These are phyloP conservation scores for Sylvia borin DNA, from an alignment of 2,797 vertebrate species.

Conservation along the genomic window DNA sequence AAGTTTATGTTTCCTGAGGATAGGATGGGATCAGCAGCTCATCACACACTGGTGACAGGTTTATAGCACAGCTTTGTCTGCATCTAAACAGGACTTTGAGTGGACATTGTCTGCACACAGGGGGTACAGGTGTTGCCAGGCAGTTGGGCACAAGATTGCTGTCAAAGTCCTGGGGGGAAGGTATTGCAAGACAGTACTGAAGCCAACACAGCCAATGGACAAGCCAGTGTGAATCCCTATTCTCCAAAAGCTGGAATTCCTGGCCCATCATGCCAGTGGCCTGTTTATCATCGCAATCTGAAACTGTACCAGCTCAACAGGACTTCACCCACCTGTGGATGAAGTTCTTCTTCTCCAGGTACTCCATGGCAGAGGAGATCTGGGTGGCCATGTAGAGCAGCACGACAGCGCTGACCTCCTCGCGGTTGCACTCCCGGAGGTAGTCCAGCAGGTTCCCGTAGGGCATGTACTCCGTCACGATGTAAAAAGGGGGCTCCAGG, in stretches of 20 bases:
- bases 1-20: neutral
- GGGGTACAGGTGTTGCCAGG: neutral
- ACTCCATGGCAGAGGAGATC: slow-evolving; percentile 99
- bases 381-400: slow-evolving; percentile 99
- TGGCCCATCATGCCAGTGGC: neutral
- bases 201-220: neutral
- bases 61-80: neutral
- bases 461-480: slow-evolving; percentile 98
- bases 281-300: neutral
- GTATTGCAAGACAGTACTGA: neutral
- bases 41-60: neutral
- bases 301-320: neutral
- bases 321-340: slow-evolving; percentile 89
- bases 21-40: neutral
- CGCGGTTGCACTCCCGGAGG: slow-evolving; percentile 92
- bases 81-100: neutral
- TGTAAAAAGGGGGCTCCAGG: slow-evolving; percentile 97
- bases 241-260: neutral
- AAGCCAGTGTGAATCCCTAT: neutral
- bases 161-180: neutral
- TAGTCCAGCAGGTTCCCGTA: slow-evolving; percentile 97
- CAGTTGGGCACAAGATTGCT: neutral
- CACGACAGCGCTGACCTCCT: slow-evolving; percentile 95
- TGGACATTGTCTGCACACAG: neutral
- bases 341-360: slow-evolving; percentile 98